These are phyloP conservation scores for Drosophila nr. fundita DNA, from an alignment of 2,888 invertebrate genomes.

Conservation along the genomic window DNA sequence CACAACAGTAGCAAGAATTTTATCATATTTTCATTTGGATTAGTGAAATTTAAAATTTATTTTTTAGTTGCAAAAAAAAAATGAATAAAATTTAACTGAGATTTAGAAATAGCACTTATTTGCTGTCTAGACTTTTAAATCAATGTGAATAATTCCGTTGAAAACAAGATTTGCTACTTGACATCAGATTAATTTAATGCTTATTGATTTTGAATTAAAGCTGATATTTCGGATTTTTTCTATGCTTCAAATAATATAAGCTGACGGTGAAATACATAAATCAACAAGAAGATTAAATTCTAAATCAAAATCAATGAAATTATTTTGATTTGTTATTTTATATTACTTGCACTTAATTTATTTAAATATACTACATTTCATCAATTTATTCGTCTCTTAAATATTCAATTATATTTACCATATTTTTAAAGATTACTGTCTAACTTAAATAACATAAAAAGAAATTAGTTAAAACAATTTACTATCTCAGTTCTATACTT, in stretches of 20 bases:
- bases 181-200: not conserved
- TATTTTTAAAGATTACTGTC: not conserved
- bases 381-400: not conserved
- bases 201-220: slow-evolving; percentile 1
- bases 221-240: not conserved
- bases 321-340: not conserved
- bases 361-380: not conserved
- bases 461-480: slow-evolving; percentile 2
- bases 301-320: not conserved
- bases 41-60: not conserved
- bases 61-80: not conserved
- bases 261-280: slow-evolving; percentile 4
- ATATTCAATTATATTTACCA: not conserved
- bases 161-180: slow-evolving; percentile 11
- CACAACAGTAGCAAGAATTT: not conserved
- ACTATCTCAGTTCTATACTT: slow-evolving; percentile 1
- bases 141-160: not conserved
- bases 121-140: not conserved
- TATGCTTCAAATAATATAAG: not conserved
- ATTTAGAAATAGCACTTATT: not conserved
- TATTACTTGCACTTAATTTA: not conserved
- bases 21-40: not conserved
- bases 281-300: not conserved
- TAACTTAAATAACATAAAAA: not conserved
- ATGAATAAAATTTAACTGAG: not conserved